phyloP scores from a whole-genome alignment of 1,140 invertebrate genomes.

The Zaprionus africanus region DNA sequence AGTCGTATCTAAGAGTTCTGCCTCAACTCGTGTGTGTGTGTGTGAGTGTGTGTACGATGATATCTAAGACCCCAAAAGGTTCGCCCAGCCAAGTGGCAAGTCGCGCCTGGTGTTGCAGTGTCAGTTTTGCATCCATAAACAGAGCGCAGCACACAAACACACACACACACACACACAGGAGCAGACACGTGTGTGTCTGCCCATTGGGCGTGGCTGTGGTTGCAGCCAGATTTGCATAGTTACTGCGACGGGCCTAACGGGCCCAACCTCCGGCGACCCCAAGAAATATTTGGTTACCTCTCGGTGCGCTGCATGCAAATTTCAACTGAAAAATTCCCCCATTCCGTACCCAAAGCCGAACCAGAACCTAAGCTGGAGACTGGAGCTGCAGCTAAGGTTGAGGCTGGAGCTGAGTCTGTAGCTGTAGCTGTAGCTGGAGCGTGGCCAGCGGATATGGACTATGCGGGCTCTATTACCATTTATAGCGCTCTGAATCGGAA shows the following conservation, averaged over 20 bases:
- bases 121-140: conserved; percentile 71
- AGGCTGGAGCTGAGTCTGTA: not conserved
- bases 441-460: conserved; percentile 39
- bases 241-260: conserved; percentile 32
- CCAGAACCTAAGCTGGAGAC: not conserved
- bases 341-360: not conserved
- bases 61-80: conserved; percentile 32
- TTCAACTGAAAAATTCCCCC: conserved; percentile 22
- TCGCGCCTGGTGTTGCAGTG: conserved; percentile 57
- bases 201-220: conserved; percentile 29
- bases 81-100: conserved; percentile 34
- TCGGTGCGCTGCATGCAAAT: conserved; percentile 34
- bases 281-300: conserved; percentile 44
- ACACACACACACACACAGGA: not conserved
- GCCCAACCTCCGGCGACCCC: conserved; percentile 44
- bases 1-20: conserved; percentile 21
- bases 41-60: conserved; percentile 23
- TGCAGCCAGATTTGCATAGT: conserved; percentile 36
- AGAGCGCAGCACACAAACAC: conserved; percentile 51
- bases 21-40: not conserved
- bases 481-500: conserved; percentile 32
- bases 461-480: conserved; percentile 44
- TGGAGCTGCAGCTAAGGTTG: not conserved
- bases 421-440: not conserved
- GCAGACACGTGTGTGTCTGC: conserved; percentile 13